Evolutionary conservation across 2,113 vertebrate species (phyloP).

Genomic region (Anthoscopus minutus): DNA sequence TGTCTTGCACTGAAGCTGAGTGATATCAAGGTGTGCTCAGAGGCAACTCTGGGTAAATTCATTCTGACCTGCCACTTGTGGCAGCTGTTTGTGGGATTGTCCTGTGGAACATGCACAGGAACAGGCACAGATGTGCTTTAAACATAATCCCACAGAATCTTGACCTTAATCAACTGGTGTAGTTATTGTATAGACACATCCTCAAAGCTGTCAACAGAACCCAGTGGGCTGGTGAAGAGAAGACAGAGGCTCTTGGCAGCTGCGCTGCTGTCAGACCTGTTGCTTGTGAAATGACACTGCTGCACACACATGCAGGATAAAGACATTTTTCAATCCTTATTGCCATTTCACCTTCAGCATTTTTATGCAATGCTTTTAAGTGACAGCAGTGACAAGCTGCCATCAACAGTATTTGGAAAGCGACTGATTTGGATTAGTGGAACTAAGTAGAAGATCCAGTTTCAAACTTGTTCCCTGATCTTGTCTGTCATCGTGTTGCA

Average conservation of each 20-base stretch:
- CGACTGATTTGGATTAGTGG: not conserved
- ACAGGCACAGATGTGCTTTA: not conserved
- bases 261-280: conserved; percentile 4
- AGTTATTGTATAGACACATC: not conserved
- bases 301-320: not conserved
- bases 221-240: not conserved
- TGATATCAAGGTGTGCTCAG: not conserved
- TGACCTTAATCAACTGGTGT: not conserved
- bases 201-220: conserved; percentile 41
- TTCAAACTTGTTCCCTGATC: not conserved
- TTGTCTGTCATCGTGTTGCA: not conserved
- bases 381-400: not conserved
- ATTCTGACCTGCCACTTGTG: not conserved
- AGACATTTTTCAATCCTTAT: not conserved
- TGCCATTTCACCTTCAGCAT: not conserved
- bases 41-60: not conserved
- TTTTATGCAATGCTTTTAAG: not conserved
- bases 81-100: not conserved
- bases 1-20: not conserved
- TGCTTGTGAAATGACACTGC: not conserved
- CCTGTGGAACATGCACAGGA: not conserved
- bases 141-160: not conserved
- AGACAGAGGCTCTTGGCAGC: conserved; percentile 12
- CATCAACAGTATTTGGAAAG: not conserved
- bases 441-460: not conserved